Evolutionary conservation across 2,888 invertebrate genomes (phyloP).

Genomic region (Spilarctia lutea): DNA sequence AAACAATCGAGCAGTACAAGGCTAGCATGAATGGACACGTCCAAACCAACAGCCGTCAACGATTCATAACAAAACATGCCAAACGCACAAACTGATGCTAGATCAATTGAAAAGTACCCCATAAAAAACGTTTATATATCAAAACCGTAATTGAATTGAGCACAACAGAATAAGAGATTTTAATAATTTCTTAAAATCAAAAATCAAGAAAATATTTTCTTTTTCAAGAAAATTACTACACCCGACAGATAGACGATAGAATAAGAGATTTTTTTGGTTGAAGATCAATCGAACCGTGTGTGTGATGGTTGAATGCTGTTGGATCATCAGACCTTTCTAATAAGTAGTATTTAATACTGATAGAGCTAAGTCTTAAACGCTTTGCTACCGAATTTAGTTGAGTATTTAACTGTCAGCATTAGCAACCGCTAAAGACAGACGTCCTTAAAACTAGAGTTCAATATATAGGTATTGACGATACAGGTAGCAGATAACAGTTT

Average conservation of each 20-base stretch:
- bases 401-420: not conserved
- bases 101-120: slow-evolving; percentile 72
- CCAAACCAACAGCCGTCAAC: slow-evolving; percentile 73
- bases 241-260: not conserved
- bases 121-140: slow-evolving; percentile 61
- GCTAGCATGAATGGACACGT: slow-evolving; percentile 73
- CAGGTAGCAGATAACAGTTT: not conserved
- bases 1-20: slow-evolving; percentile 72
- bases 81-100: slow-evolving; percentile 73
- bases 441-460: not conserved
- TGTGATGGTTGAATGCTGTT: not conserved
- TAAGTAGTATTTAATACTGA: not conserved
- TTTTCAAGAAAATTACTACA: not conserved
- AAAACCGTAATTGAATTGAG: not conserved
- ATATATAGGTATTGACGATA: not conserved
- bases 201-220: not conserved
- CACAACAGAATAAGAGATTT: not conserved
- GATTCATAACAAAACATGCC: slow-evolving; percentile 81
- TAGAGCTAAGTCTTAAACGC: not conserved
- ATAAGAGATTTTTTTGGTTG: not conserved
- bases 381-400: not conserved
- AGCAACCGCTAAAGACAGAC: not conserved
- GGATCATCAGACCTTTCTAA: not conserved
- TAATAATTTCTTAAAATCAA: not conserved
- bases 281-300: not conserved